Conservation (phyloP, 2,113 vertebrate genomes). For the Seriola dumerili region DNA sequence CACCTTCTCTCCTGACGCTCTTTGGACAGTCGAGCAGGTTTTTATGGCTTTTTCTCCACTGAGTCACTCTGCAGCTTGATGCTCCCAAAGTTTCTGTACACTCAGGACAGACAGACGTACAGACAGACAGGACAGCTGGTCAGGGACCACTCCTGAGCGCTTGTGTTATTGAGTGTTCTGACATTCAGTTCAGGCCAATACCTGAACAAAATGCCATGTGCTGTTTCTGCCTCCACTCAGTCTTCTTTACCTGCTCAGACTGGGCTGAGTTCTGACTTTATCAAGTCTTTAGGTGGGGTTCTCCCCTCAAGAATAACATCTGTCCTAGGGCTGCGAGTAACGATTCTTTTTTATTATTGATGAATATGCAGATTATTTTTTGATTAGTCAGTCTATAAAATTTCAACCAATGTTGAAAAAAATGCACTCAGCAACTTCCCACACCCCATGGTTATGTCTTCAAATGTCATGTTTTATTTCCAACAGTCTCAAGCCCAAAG, state of each 20-base stretch:
- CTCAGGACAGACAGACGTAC: not conserved
- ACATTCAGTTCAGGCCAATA: slow-evolving; percentile 57
- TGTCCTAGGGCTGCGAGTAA: not conserved
- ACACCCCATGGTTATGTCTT: not conserved
- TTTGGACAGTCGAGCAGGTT: slow-evolving; percentile 33
- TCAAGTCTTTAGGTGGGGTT: not conserved
- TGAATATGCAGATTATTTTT: not conserved
- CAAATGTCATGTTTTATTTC: too few species aligned
- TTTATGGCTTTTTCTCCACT: slow-evolving; percentile 48
- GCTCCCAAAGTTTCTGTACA: not conserved
- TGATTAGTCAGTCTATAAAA: too few species aligned
- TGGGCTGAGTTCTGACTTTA: not conserved
- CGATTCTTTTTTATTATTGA: not conserved
- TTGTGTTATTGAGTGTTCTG: slow-evolving; percentile 66
- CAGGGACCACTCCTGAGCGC: slow-evolving; percentile 24
- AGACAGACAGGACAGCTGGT: not conserved
- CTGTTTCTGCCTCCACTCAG: slow-evolving; percentile 6
- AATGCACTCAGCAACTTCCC: not conserved
- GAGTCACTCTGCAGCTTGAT: slow-evolving; percentile 3
- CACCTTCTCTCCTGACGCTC: slow-evolving; percentile 27
- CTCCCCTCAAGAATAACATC: not conserved
- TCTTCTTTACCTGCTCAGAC: not conserved
- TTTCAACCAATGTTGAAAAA: not conserved
- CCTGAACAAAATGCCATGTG: slow-evolving; percentile 34
- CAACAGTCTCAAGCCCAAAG: too few species aligned